Evolutionary conservation across 2,113 vertebrate genomes (phyloP), one percentile per base, ranked within the genome.

Genomic region (Clarias gariepinus): DNA sequence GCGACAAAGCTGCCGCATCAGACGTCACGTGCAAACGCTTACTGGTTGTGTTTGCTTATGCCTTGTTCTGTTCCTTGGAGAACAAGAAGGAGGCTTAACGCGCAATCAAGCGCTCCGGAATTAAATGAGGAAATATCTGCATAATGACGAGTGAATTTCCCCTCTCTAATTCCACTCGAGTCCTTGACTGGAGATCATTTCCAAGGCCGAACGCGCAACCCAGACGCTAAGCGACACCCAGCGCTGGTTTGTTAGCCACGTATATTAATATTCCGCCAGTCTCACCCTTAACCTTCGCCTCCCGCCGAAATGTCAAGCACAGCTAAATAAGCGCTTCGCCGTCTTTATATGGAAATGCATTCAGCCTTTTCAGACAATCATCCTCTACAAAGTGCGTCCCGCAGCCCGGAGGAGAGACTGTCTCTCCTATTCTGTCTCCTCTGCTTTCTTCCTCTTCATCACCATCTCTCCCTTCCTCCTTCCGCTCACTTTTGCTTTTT

Each of bases 291-390:
- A 88, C 89, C 66, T 91, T 88, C 89, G 81, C 85, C 84, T 91
- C 92, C 85, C 84, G 63, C 88, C 87, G 63, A 95, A 95, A 94
- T 94, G 94, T 94, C 94, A 95, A 92, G 90, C 90, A 89, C 89
- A 89, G 91, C 93, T 90, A 93, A 92, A 94, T 85, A 90, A 91
- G 91, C 88, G 84, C 64, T 57, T 83, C 80, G 82, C 33, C 88
- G 83, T 82, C 83, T 91, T 89, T 91, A 89, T 93, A 95, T 94
- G 94, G 92, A 93, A 94, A 95, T 95, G 64, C 85, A 92, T 94
- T 93, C 91, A 91, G 88, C 87, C 89, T 85, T 92, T 90, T 92
- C 89, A 92, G 88, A 90, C 84, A 85, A 87, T 82, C 78, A 89
- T 85, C 86, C 80, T 87, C 81, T 85, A 86, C 74, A 81, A 86